Evolutionary conservation across 2,113 vertebrate species (phyloP).

Genomic region (Carassius carassius): DNA sequence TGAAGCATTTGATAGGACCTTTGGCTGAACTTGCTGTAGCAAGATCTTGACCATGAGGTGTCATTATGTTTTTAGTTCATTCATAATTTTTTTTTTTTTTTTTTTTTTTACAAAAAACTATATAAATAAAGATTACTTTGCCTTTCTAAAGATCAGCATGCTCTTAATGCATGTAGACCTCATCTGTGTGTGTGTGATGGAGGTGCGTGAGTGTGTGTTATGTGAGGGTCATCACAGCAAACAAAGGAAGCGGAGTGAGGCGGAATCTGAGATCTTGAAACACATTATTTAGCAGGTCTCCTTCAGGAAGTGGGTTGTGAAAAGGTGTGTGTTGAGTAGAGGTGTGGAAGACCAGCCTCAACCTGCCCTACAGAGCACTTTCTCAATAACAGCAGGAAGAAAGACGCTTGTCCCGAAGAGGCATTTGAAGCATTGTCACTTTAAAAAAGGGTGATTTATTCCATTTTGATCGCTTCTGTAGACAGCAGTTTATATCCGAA

Average conservation of each 20-base stretch:
- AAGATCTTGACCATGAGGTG: neutral
- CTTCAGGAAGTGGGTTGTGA: constrained; percentile 65
- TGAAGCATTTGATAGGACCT: neutral
- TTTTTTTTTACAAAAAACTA: neutral
- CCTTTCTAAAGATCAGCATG: neutral
- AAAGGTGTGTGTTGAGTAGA: constrained; percentile 61
- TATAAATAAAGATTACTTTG: neutral
- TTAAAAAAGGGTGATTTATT: too few species aligned
- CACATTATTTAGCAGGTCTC: constrained; percentile 60
- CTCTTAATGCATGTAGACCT: neutral
- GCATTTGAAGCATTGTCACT: too few species aligned
- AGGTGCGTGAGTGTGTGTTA: neutral
- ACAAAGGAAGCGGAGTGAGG: constrained; percentile 54
- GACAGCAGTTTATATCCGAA: too few species aligned
- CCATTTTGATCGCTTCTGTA: too few species aligned
- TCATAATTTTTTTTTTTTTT: neutral
- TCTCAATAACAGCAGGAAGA: constrained; percentile 31
- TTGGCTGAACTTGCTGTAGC: neutral
- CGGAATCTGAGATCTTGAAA: constrained; percentile 62
- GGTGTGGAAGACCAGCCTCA: constrained; percentile 50
- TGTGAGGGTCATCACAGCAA: constrained; percentile 3
- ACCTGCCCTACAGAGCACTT: constrained; percentile 64
- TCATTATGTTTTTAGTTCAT: neutral
- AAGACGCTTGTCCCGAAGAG: constrained; percentile 35
- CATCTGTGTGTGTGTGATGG: neutral